Base-by-base conservation (phyloP, 1,140 invertebrate genomes). In the Rhynchophorus ferrugineus region DNA sequence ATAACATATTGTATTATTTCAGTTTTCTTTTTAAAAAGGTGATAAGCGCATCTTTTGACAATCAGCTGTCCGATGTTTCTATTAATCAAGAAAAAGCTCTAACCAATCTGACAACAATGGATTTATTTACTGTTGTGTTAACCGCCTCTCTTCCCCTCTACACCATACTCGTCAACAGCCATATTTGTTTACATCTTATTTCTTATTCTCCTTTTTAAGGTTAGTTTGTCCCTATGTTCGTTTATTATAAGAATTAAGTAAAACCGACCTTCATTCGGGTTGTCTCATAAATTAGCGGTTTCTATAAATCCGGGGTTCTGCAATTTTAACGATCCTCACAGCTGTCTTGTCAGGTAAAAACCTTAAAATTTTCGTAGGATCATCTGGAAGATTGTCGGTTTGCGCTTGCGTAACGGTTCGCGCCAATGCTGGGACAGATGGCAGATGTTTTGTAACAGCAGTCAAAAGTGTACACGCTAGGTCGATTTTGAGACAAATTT, bases 371-470 rank as follows among this genome's bases (percentile, higher is more conserved):
- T 49, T 43, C 41, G 21, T 45, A 17, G 42, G 59, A 68, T 62
- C 65, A 68, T 65, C 63, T 68, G 66, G 51, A 59, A 58, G 56
- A 59, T 13, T 16, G 33, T 29, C 38, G 22, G 20, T 24, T 14
- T 49, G 58, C 67, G 68, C 67, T 57, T 57, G 65, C 68, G 67
- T 55, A 51, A 35, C 49, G 13, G 44, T 70, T 68, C 64, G 68
- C 68, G 68, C 68, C 68, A 70, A 70, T 59, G 63, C 60, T 63
- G 60, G 64, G 64, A 63, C 65, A 66, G 65, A 68, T 69, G 63
- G 66, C 66, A 70, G 66, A 70, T 70, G 68, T 68, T 70, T 70
- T 64, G 53, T 61, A 61, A 59, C 54, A 59, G 44, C 58, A 36
- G 48, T 49, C 38, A 54, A 49, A 56, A 59, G 45, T 56, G 58